Evolutionary conservation across 1,140 invertebrate genomes (phyloP).

Genomic region (Manduca sexta): DNA sequence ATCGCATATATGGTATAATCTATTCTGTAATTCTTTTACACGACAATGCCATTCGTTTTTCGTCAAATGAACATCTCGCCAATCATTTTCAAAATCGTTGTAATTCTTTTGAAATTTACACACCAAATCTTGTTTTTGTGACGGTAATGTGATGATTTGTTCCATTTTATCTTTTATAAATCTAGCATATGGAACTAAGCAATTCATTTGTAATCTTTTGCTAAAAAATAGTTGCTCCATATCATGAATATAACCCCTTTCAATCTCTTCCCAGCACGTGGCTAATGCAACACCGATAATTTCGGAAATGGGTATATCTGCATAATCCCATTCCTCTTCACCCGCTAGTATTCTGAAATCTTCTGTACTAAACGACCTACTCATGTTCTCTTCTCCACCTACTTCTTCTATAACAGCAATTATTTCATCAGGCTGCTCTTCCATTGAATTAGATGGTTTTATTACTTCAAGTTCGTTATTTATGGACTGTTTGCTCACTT

Average conservation of each 20-base stretch:
- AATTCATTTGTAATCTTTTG: constrained; percentile 68
- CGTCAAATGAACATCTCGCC: constrained; percentile 64
- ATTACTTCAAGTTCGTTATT: constrained; percentile 37
- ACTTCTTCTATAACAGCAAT: constrained; percentile 19
- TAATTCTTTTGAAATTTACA: constrained; percentile 72
- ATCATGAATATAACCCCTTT: constrained; percentile 71
- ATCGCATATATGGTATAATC: constrained; percentile 72
- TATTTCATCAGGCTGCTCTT: constrained; percentile 24
- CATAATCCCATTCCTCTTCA: constrained; percentile 72
- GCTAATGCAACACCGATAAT: constrained; percentile 42
- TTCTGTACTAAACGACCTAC: constrained; percentile 24
- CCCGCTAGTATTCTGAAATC: constrained; percentile 60
- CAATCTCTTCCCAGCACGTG: constrained; percentile 73
- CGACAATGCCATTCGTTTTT: constrained; percentile 68
- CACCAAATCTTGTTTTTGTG: constrained; percentile 72
- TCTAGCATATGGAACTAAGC: constrained; percentile 69
- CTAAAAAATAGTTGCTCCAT: constrained; percentile 72
- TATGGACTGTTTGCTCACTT: constrained; percentile 37
- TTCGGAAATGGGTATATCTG: constrained; percentile 47
- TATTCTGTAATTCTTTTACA: constrained; percentile 52
- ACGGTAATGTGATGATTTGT: constrained; percentile 71
- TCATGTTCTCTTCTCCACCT: constrained; percentile 28
- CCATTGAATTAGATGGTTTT: constrained; percentile 34
- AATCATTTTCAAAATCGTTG: constrained; percentile 74
- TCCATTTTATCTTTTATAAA: constrained; percentile 69